Evolutionary conservation across 2,113 vertebrate genomes (phyloP).

Genomic region (Cichladusa arquata): DNA sequence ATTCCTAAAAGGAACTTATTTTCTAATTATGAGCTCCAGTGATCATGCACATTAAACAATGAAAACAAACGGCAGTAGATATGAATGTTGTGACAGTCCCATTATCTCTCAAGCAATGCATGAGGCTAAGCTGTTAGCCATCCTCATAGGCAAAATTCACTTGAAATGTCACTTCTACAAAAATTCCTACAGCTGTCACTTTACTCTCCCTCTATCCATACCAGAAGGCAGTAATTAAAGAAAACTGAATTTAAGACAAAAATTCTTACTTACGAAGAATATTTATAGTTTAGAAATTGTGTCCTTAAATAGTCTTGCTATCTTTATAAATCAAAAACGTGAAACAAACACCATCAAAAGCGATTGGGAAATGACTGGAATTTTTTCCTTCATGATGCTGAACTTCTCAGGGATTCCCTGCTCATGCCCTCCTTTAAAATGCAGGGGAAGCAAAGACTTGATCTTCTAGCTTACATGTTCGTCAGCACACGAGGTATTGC

Average conservation of each 20-base stretch:
- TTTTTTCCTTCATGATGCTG: neutral
- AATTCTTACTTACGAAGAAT: neutral
- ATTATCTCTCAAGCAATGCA: constrained; percentile 35
- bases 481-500: neutral
- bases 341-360: neutral
- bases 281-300: neutral
- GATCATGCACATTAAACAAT: constrained; percentile 57
- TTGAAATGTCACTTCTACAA: neutral
- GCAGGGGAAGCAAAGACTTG: neutral
- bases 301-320: neutral
- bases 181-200: neutral
- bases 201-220: neutral
- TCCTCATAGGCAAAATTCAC: neutral
- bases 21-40: constrained; percentile 65
- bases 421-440: neutral
- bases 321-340: neutral
- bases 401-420: neutral
- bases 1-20: constrained; percentile 55
- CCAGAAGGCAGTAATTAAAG: neutral
- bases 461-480: neutral
- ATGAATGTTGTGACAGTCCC: constrained; percentile 23
- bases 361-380: neutral
- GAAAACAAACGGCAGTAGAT: constrained; percentile 26
- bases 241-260: neutral
- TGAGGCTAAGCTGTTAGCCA: neutral